A percentile compares a stretch with the other conserved stretches of the same genome.
Conservation (phyloP, 2,113 vertebrate species). For the Pomatostomus ruficeps region DNA sequence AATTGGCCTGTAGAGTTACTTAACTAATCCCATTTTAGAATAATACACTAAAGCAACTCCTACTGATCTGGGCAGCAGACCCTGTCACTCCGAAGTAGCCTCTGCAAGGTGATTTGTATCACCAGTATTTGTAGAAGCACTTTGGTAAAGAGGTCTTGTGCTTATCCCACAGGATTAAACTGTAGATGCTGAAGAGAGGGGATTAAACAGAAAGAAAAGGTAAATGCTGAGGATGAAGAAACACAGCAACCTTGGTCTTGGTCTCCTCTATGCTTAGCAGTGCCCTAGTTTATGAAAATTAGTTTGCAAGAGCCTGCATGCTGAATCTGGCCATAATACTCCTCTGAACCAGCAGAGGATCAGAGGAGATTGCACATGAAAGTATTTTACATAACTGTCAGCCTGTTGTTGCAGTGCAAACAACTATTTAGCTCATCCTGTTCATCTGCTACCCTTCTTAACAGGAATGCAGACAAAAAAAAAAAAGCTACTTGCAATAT, state of each 20-base stretch:
- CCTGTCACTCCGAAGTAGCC: background rate
- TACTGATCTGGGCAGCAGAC: background rate
- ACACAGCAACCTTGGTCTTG: constrained; percentile 10
- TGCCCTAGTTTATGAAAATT: constrained; percentile 42
- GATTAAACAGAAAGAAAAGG: constrained; percentile 36
- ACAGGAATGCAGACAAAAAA: background rate
- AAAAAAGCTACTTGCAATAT: background rate
- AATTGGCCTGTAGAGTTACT: background rate
- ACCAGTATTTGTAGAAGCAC: background rate
- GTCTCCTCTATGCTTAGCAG: constrained; percentile 9
- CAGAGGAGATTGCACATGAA: constrained; percentile 41
- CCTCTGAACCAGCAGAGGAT: constrained; percentile 30
- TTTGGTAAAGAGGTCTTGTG: background rate
- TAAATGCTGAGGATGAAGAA: constrained; percentile 41
- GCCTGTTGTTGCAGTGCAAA: constrained; percentile 9
- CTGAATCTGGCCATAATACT: constrained; percentile 44
- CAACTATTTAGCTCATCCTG: background rate
- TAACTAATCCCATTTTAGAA: constrained; percentile 31
- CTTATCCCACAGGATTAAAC: constrained; percentile 1
- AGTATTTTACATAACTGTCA: constrained; percentile 60
- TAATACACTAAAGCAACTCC: background rate
- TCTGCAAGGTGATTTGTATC: constrained; percentile 47
- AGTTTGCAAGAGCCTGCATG: background rate
- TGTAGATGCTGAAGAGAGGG: background rate
- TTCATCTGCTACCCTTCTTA: background rate